Conservation (phyloP, 2,888 invertebrate genomes). For the Pristionchus fissidentatus region DNA sequence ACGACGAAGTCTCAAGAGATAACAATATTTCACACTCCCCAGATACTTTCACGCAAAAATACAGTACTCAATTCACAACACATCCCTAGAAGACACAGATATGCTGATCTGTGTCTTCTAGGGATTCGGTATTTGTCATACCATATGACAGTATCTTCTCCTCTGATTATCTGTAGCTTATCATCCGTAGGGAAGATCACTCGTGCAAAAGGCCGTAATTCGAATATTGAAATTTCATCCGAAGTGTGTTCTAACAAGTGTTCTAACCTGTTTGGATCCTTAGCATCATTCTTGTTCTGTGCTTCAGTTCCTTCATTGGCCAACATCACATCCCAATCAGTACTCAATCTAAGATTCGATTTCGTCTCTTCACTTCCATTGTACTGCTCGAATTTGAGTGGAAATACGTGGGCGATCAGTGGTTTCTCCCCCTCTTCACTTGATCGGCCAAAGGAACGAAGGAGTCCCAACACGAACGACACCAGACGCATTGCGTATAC, state of each 20-base stretch:
- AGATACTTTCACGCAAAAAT: too few relatives aligned
- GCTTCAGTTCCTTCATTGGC: not conserved
- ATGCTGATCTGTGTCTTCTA: not conserved
- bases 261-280: constrained; percentile 23
- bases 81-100: not conserved
- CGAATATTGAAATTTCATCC: too few relatives aligned
- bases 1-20: not conserved
- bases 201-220: too few relatives aligned
- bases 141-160: too few relatives aligned
- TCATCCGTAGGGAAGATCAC: too few relatives aligned
- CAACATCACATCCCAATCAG: constrained; percentile 52
- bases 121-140: too few relatives aligned
- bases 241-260: not conserved
- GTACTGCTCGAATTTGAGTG: constrained; percentile 80
- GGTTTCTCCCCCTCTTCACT: constrained; percentile 84
- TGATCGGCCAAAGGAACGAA: constrained; percentile 90
- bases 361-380: not conserved
- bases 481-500: constrained; percentile 65
- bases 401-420: constrained; percentile 88
- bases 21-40: not conserved
- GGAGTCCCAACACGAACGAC: constrained; percentile 85
- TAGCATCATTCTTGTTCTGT: constrained; percentile 15
- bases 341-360: constrained; percentile 54
- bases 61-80: too few relatives aligned
- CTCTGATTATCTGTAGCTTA: too few relatives aligned